These are phyloP conservation scores for Pampus argenteus DNA, from an alignment of 2,797 vertebrate species.

Conservation along the genomic window DNA sequence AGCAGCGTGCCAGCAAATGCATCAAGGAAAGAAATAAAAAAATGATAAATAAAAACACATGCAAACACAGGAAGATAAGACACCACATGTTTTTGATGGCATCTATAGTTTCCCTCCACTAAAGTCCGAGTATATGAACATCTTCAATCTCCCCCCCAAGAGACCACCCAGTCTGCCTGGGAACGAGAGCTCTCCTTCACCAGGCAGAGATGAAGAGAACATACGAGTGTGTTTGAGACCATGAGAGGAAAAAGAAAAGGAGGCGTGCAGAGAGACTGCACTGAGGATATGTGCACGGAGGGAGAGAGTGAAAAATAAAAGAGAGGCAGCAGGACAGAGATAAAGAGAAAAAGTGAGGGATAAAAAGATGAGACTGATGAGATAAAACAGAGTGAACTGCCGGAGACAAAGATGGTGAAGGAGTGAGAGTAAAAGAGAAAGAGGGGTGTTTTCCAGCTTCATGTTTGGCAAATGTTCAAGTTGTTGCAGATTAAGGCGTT, in stretches of 20 bases:
- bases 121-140: constrained; percentile 46
- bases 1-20: constrained; percentile 44
- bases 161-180: constrained; percentile 76
- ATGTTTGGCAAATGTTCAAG: constrained; percentile 9
- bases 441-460: constrained; percentile 4
- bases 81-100: constrained; percentile 30
- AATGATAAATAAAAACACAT: constrained; percentile 58
- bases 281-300: constrained; percentile 21
- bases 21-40: constrained; percentile 56
- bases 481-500: constrained; percentile 4
- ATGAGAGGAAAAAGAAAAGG: constrained; percentile 11
- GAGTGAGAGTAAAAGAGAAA: constrained; percentile 9
- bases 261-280: constrained; percentile 14
- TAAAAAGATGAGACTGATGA: constrained; percentile 35
- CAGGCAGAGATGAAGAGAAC: constrained; percentile 43
- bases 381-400: constrained; percentile 34
- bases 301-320: constrained; percentile 7
- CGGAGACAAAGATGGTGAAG: constrained; percentile 23
- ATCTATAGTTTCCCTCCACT: constrained; percentile 43
- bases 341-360: constrained; percentile 3
- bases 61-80: constrained; percentile 52
- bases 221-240: constrained; percentile 26
- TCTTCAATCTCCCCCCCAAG: constrained; percentile 38
- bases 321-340: constrained; percentile 19
- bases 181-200: constrained; percentile 59